These are phyloP conservation scores for Catamblyrhynchus diadema DNA, from an alignment of 2,797 vertebrate species.

Conservation along the genomic window DNA sequence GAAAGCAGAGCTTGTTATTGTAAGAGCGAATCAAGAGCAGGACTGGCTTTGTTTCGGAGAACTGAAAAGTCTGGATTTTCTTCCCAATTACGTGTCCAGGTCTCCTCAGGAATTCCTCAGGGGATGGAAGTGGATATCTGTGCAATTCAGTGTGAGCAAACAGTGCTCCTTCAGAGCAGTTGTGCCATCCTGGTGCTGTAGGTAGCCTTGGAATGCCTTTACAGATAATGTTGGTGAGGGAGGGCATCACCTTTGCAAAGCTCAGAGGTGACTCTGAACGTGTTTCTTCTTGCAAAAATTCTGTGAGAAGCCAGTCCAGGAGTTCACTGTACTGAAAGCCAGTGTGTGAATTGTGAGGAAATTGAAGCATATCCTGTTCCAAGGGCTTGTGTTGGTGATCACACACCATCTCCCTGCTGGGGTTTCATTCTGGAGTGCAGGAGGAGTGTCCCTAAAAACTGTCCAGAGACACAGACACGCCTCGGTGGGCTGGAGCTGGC, in stretches of 20 bases:
- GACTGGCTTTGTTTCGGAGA: accelerated
- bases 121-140: not conserved
- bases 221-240: accelerated
- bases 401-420: not conserved
- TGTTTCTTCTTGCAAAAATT: not conserved
- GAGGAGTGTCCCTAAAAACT: not conserved
- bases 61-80: not conserved
- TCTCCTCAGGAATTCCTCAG: not conserved
- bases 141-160: not conserved
- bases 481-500: not conserved
- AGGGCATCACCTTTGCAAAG: not conserved
- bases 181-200: not conserved
- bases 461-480: not conserved
- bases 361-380: conserved; percentile 16
- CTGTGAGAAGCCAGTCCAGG: not conserved
- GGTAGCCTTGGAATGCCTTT: not conserved
- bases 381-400: not conserved
- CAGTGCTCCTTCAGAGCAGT: not conserved
- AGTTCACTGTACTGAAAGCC: not conserved
- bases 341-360: not conserved
- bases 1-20: conserved; percentile 21
- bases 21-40: not conserved
- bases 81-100: not conserved
- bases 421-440: accelerated
- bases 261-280: not conserved